phyloP scores from a whole-genome alignment of 64 coral and sea anemone genomes.

The Pocillopora damicornis region DNA sequence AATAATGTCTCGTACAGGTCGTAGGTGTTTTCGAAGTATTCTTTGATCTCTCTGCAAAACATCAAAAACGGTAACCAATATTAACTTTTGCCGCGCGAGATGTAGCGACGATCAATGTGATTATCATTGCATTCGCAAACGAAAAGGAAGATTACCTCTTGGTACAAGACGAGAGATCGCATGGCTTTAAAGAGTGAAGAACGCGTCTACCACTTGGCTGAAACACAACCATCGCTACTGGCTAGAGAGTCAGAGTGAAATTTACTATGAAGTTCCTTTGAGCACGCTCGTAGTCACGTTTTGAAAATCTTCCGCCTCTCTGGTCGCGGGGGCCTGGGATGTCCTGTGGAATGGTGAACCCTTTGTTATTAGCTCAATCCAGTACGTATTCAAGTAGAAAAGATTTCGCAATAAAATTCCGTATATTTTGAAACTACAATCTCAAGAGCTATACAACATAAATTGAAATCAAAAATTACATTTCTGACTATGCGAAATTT shows the following conservation, averaged over 20 bases:
- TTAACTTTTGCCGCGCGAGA: not conserved
- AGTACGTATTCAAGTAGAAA: too few species aligned
- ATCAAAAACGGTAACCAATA: not conserved
- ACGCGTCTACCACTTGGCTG: constrained; percentile 24
- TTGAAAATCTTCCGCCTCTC: not conserved
- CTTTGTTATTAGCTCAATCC: too few species aligned
- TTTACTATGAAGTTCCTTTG: not conserved
- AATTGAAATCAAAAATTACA: too few species aligned
- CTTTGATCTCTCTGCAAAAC: constrained; percentile 27
- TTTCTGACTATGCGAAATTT: too few species aligned
- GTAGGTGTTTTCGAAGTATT: constrained; percentile 50
- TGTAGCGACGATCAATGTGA: not conserved
- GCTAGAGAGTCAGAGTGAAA: not conserved
- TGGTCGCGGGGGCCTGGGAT: too few species aligned
- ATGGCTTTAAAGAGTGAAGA: constrained; percentile 23
- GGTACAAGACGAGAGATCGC: constrained; percentile 23
- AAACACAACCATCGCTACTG: constrained; percentile 5
- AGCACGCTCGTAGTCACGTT: not conserved
- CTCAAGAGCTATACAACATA: too few species aligned
- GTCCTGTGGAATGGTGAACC: too few species aligned
- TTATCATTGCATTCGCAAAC: too few species aligned
- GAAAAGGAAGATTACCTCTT: not conserved
- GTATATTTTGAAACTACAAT: too few species aligned
- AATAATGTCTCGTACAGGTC: constrained; percentile 57
- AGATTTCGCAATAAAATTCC: too few species aligned